These are phyloP conservation scores for Trogon melanurus DNA, from an alignment of 2,113 vertebrate genomes.

Conservation along the genomic window DNA sequence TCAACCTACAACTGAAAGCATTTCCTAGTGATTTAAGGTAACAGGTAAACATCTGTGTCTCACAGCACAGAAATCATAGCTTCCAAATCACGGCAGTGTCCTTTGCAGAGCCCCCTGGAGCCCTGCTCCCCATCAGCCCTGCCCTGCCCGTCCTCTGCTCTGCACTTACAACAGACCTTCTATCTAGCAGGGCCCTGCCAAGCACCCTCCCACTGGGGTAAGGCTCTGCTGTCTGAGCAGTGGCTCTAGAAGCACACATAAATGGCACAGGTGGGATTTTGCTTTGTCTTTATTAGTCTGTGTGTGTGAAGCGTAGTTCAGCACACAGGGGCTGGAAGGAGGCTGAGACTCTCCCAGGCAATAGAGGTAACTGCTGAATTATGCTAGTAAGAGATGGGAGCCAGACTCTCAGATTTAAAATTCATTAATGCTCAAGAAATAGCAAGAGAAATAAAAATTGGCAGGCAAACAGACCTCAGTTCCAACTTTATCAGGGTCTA, in stretches of 20 bases:
- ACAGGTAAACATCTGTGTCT: not conserved
- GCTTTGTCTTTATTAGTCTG: not conserved
- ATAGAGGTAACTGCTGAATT: not conserved
- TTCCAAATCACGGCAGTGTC: rapidly evolving
- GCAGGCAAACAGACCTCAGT: not conserved
- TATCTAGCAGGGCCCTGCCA: not conserved
- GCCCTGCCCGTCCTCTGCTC: not conserved
- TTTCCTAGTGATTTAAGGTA: not conserved
- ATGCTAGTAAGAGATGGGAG: not conserved
- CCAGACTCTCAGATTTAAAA: not conserved
- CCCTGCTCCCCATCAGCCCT: not conserved
- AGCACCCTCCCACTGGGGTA: rapidly evolving
- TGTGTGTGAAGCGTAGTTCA: not conserved
- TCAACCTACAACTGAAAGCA: not conserved
- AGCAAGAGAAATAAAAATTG: not conserved
- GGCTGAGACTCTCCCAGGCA: not conserved
- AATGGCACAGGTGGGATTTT: not conserved
- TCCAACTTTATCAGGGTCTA: not conserved
- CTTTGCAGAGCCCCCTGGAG: not conserved
- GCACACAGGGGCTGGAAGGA: not conserved
- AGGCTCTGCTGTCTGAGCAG: not conserved
- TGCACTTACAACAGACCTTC: not conserved
- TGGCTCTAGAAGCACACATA: not conserved
- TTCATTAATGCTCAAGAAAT: not conserved
- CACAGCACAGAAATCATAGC: not conserved